These are phyloP conservation scores for Tympanoctomys barrerae DNA, from an alignment of 2,797 vertebrate species.

Conservation along the genomic window DNA sequence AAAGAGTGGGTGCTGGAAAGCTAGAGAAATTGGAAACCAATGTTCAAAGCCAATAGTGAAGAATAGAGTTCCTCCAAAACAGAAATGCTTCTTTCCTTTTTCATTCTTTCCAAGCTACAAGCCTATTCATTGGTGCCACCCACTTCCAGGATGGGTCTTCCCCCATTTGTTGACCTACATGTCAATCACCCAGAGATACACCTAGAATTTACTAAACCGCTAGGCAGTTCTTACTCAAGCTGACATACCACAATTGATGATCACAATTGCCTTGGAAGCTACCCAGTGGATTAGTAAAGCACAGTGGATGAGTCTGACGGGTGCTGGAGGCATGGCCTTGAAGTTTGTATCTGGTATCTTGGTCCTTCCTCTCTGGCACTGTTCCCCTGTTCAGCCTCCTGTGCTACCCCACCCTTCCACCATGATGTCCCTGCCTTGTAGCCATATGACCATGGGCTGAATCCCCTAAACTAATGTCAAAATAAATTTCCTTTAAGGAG, in stretches of 20 bases:
- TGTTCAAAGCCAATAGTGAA: not conserved
- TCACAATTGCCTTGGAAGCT: not conserved
- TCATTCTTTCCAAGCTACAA: not conserved
- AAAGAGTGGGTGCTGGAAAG: not conserved
- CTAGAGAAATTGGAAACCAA: not conserved
- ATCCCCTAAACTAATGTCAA: not conserved
- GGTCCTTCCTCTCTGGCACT: not conserved
- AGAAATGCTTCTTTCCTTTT: not conserved
- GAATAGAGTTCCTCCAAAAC: not conserved
- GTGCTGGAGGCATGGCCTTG: not conserved
- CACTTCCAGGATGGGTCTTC: not conserved
- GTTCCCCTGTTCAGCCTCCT: not conserved
- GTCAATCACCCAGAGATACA: not conserved
- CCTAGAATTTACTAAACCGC: not conserved
- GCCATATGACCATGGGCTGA: not conserved
- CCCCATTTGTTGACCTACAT: not conserved
- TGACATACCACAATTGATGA: not conserved
- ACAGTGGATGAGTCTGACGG: not conserved
- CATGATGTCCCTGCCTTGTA: not conserved
- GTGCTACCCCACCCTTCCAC: not conserved
- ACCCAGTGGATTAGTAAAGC: not conserved
- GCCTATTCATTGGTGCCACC: not conserved
- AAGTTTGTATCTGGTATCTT: not conserved
- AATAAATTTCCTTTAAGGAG: not conserved
- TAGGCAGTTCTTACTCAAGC: not conserved